These are phyloP conservation scores for Teleiodes luculella DNA, from an alignment of 2,888 invertebrate species.

Conservation along the genomic window DNA sequence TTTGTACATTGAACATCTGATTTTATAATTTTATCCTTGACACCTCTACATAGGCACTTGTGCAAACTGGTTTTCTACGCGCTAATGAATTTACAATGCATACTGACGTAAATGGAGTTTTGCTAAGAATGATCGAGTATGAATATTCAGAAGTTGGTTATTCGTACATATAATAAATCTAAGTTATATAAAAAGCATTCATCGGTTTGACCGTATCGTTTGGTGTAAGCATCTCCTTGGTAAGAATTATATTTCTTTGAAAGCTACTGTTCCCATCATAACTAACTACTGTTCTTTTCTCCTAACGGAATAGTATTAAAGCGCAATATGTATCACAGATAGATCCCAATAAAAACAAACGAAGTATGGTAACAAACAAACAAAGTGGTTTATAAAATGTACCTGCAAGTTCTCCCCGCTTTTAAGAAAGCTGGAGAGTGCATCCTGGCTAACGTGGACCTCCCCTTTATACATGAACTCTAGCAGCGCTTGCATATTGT, in stretches of 20 bases:
- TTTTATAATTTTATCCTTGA: background rate
- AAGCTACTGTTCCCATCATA: no score
- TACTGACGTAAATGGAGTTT: background rate
- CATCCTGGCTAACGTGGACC: slow-evolving; percentile 95
- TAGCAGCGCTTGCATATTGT: slow-evolving; percentile 93
- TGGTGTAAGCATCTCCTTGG: no score
- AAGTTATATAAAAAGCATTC: no score
- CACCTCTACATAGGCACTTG: background rate
- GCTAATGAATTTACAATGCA: background rate
- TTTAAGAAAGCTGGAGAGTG: slow-evolving; percentile 93
- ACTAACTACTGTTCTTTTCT: no score
- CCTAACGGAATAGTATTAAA: no score
- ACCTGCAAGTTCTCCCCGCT: slow-evolving; percentile 94
- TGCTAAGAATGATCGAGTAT: background rate
- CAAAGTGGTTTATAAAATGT: no score
- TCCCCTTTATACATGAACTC: slow-evolving; percentile 97
- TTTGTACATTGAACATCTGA: background rate
- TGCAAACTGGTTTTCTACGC: background rate
- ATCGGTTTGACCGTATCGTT: no score
- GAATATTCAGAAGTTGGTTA: background rate
- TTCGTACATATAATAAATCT: background rate
- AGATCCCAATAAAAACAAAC: no score
- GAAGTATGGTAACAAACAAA: no score
- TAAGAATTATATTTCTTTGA: no score
- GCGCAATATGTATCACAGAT: no score